A percentile compares a stretch with the other conserved stretches of the same genome.
phyloP scores from a whole-genome alignment of 2,797 vertebrate species.

The Oryzias sinensis region DNA sequence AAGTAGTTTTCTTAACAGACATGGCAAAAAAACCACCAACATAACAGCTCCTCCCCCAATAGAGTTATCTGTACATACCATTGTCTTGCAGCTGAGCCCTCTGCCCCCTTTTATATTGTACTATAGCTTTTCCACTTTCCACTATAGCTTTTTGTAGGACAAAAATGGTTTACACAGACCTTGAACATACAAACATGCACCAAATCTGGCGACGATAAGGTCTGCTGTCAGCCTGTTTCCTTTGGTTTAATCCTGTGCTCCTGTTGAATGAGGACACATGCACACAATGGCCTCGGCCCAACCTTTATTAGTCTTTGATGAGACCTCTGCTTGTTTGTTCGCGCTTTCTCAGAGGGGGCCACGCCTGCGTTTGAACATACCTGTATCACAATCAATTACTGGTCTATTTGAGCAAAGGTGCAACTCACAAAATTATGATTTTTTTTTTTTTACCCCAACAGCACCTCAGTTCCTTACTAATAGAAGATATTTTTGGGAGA shows the following conservation, averaged over 20 bases:
- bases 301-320: conserved; percentile 12
- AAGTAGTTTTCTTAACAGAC: conserved; percentile 42
- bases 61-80: conserved; percentile 33
- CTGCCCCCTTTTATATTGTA: conserved; percentile 25
- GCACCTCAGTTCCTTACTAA: too few species aligned
- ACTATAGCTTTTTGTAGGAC: conserved; percentile 20
- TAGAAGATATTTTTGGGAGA: too few species aligned
- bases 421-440: too few species aligned
- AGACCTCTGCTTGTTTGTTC: conserved; percentile 13
- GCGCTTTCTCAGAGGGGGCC: conserved; percentile 3
- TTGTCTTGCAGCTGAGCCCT: conserved; percentile 31
- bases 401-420: background rate
- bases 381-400: too few species aligned
- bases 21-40: conserved; percentile 12
- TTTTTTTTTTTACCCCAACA: too few species aligned
- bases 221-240: conserved; percentile 32
- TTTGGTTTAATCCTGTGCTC: conserved; percentile 23
- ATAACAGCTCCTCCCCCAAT: conserved; percentile 21
- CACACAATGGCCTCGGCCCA: conserved; percentile 4
- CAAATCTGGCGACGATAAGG: conserved; percentile 28
- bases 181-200: conserved; percentile 41
- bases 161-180: conserved; percentile 32
- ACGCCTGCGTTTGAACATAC: conserved; percentile 8
- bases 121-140: conserved; percentile 36
- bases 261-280: conserved; percentile 9